Conservation (phyloP, 2,797 vertebrate species). For the Leptatherina wallacei region DNA sequence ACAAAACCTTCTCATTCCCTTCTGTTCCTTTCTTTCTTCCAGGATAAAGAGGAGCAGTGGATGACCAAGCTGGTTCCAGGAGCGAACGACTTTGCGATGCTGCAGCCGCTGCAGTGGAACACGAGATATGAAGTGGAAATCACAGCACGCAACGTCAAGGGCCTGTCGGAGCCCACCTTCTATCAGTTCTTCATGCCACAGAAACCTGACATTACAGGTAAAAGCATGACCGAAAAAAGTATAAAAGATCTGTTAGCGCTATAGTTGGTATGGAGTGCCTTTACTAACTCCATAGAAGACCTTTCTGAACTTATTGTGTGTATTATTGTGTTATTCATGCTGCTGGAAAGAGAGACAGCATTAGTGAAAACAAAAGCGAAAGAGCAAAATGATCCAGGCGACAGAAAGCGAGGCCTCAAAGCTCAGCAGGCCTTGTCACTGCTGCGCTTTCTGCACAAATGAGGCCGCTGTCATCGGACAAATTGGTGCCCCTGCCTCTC, state of each 20-base stretch:
- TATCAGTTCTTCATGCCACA: slow-evolving; percentile 98
- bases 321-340: slow-evolving; percentile 6
- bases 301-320: slow-evolving; percentile 15
- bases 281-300: slow-evolving; percentile 16
- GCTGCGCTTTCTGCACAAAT: slow-evolving; percentile 33
- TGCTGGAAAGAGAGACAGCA: slow-evolving; percentile 13
- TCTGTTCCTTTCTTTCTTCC: background rate
- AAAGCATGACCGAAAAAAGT: slow-evolving; percentile 34
- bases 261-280: background rate
- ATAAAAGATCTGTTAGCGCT: background rate
- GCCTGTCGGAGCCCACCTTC: slow-evolving; percentile 95
- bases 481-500: slow-evolving; percentile 16
- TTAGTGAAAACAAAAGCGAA: slow-evolving; percentile 42
- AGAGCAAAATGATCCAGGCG: slow-evolving; percentile 42
- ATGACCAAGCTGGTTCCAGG: slow-evolving; percentile 95
- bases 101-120: slow-evolving; percentile 97
- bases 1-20: slow-evolving; percentile 12
- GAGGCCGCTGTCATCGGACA: slow-evolving; percentile 30
- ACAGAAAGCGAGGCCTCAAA: slow-evolving; percentile 41
- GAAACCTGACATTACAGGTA: slow-evolving; percentile 97
- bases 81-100: slow-evolving; percentile 91
- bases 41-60: slow-evolving; percentile 98
- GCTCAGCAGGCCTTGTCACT: slow-evolving; percentile 13
- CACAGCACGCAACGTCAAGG: slow-evolving; percentile 94
- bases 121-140: slow-evolving; percentile 97